phyloP scores from a whole-genome alignment of 2,797 vertebrate species.

The Euphonia xanthogaster region DNA sequence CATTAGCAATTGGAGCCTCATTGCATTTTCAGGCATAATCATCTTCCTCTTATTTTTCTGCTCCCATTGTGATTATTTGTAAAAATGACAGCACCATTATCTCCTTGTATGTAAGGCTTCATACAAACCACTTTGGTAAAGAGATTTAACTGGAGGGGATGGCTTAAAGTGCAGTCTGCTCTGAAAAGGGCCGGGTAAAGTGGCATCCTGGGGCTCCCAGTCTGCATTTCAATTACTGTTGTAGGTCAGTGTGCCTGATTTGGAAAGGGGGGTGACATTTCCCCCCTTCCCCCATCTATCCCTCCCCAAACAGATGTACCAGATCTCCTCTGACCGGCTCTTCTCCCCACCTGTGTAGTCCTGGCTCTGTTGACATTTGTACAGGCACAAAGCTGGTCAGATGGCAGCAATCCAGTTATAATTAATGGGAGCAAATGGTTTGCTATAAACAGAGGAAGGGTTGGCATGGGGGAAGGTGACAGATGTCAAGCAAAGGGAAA shows the following conservation, averaged over 20 bases:
- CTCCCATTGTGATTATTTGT: slow-evolving; percentile 39
- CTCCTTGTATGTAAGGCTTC: slow-evolving; percentile 20
- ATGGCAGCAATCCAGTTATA: slow-evolving; percentile 37
- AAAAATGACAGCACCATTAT: slow-evolving; percentile 53
- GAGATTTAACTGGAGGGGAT: slow-evolving; percentile 51
- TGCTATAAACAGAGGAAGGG: slow-evolving; percentile 37
- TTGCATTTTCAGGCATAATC: not conserved
- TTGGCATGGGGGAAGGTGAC: slow-evolving; percentile 26
- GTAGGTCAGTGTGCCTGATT: not conserved
- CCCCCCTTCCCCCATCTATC: not conserved
- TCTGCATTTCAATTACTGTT: not conserved
- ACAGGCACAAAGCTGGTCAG: not conserved
- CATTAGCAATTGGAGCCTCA: not conserved
- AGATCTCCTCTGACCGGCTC: not conserved
- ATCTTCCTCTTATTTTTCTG: slow-evolving; percentile 28
- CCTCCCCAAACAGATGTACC: not conserved
- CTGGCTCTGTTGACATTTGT: not conserved
- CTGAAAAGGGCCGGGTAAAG: slow-evolving; percentile 3
- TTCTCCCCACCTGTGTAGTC: not conserved
- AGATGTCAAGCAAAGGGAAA: slow-evolving; percentile 52
- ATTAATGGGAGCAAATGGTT: slow-evolving; percentile 51
- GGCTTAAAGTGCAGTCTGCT: slow-evolving; percentile 31
- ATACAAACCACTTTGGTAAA: slow-evolving; percentile 10
- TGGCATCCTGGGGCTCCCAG: slow-evolving; percentile 32
- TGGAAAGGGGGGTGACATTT: not conserved